Percentiles rank a stretch among this genome's conserved stretches.
phyloP scores from a whole-genome alignment of 2,797 vertebrate genomes.

The Sebastes oblongus region DNA sequence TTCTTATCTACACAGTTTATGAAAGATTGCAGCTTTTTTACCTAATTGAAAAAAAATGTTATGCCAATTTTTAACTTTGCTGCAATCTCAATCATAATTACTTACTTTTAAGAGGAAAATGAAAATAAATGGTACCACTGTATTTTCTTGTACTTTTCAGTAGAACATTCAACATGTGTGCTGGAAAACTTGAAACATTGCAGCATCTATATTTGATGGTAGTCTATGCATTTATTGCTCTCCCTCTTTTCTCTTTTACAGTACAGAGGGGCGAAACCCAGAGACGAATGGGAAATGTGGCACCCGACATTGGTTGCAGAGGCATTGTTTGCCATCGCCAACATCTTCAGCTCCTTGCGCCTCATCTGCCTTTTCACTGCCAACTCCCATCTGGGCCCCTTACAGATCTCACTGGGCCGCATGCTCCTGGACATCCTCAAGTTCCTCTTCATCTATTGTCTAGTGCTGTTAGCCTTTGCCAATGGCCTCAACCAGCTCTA shows the following conservation, averaged over 20 bases:
- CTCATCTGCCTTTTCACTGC: conserved; percentile 97
- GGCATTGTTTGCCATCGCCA: conserved; percentile 95
- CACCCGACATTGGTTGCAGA: conserved; percentile 97
- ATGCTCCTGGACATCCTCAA: conserved; percentile 99
- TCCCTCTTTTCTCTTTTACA: conserved; percentile 69
- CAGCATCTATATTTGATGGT: background rate
- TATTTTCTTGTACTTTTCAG: background rate
- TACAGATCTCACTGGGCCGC: conserved; percentile 97
- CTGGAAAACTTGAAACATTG: background rate
- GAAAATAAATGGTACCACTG: background rate
- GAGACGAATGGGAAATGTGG: conserved; percentile 92
- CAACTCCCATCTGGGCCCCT: conserved; percentile 96
- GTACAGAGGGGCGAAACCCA: conserved; percentile 82
- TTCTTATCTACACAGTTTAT: background rate
- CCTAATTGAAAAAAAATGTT: background rate
- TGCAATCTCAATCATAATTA: background rate
- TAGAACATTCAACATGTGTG: background rate
- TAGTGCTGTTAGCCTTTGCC: conserved; percentile 95
- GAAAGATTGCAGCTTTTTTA: background rate
- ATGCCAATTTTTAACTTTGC: background rate
- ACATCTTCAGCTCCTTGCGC: conserved; percentile 98
- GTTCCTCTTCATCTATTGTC: conserved; percentile 98
- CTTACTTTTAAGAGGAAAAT: background rate
- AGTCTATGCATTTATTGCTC: background rate
- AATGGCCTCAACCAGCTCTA: conserved; percentile 98